phyloP scores from a whole-genome alignment of 1,140 invertebrate genomes.

The Hesperophylax magnus region DNA sequence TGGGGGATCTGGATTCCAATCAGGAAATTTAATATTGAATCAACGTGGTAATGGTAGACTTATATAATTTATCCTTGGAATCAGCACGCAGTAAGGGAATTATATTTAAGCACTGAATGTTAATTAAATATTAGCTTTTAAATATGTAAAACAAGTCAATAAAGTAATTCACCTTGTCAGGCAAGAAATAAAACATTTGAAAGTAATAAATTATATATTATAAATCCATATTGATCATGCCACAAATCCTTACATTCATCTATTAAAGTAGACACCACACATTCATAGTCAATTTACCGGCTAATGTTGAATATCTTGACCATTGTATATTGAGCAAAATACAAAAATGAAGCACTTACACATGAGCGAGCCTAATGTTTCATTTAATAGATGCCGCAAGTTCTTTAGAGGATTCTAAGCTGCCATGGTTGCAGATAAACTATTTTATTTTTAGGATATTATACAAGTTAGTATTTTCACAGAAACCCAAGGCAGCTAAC shows the following conservation, averaged over 20 bases:
- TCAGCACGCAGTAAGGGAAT: too few species aligned
- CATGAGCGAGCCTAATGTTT: slow-evolving; percentile 19
- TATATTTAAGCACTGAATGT: too few species aligned
- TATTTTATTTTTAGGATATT: background rate
- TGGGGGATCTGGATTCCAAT: too few species aligned
- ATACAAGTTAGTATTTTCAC: background rate
- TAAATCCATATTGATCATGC: slow-evolving; percentile 53
- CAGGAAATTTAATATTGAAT: too few species aligned
- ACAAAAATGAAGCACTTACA: slow-evolving; percentile 47
- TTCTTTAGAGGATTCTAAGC: slow-evolving; percentile 13
- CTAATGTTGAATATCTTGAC: slow-evolving; percentile 29
- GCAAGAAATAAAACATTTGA: slow-evolving; percentile 25
- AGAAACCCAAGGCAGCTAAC: background rate
- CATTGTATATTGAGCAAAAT: slow-evolving; percentile 54
- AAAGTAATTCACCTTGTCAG: too few species aligned
- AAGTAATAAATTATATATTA: slow-evolving; percentile 58
- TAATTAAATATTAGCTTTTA: too few species aligned
- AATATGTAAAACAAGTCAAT: too few species aligned
- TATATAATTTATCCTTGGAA: too few species aligned
- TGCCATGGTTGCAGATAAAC: background rate
- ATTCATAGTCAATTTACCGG: background rate
- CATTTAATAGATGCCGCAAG: background rate
- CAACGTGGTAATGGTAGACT: too few species aligned
- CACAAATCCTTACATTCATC: slow-evolving; percentile 35
- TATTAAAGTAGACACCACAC: slow-evolving; percentile 29